Conservation (phyloP, 2,888 invertebrate species). For the Serrognathus titanus region DNA sequence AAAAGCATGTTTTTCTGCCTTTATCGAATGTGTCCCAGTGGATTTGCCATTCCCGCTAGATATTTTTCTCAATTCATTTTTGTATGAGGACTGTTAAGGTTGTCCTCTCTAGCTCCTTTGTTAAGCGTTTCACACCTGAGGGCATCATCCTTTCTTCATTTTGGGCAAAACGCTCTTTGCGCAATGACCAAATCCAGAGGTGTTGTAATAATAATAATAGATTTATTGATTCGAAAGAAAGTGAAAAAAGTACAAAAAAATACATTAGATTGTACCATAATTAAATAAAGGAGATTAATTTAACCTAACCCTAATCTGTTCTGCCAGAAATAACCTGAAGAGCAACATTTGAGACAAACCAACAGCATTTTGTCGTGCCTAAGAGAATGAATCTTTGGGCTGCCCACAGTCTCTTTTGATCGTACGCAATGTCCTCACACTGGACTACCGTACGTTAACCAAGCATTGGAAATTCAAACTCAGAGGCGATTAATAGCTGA, state of each 20-base stretch:
- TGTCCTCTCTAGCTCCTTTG: too few relatives aligned
- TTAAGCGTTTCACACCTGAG: too few relatives aligned
- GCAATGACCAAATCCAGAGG: neutral
- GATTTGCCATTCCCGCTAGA: neutral
- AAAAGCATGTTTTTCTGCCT: conserved; percentile 2
- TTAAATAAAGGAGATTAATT: too few relatives aligned
- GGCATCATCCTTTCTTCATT: too few relatives aligned
- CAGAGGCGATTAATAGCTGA: neutral
- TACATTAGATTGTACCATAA: too few relatives aligned
- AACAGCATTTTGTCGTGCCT: neutral
- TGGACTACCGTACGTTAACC: neutral
- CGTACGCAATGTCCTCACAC: neutral
- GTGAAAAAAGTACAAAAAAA: too few relatives aligned
- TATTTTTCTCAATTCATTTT: neutral
- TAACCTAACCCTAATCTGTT: too few relatives aligned
- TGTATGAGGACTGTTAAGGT: too few relatives aligned
- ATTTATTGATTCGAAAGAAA: too few relatives aligned
- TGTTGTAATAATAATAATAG: too few relatives aligned
- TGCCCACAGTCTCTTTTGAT: neutral
- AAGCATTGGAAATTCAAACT: neutral
- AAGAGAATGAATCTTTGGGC: neutral
- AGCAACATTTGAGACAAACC: conserved; percentile 1
- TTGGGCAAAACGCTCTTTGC: neutral
- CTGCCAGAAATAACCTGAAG: neutral
- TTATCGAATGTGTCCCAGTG: neutral